Evolutionary conservation across 1,140 invertebrate species (phyloP), one percentile per base, ranked within the genome.

Genomic region (Musca domestica): DNA sequence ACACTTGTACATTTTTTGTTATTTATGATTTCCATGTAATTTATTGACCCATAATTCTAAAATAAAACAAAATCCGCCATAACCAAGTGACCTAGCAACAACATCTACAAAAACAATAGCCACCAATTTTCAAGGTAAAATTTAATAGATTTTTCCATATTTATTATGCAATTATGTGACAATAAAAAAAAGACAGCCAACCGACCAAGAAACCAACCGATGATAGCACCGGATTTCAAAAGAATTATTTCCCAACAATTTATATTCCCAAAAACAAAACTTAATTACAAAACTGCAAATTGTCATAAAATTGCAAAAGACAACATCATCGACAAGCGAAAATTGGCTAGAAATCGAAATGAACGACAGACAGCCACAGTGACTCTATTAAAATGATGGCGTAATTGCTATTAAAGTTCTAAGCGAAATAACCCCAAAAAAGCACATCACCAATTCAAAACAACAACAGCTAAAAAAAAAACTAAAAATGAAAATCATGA

Each of bases 371-470:
- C 34, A 12, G 34, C 10, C 34, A 41, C 4, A 41, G 34, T 41
- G 34, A 41, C 34, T 41, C 34, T 12, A 41, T 41, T 56, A 14
- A 30, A 61, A 61, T 61, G 30, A 34, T 61, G 56, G 12, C 56
- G 56, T 61, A 61, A 61, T 34, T 15, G 41, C 56, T 41, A 41
- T 41, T 61, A 34, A 61, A 61, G 56, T 61, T 61, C 56, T 61
- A 61, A 61, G 34, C 56, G 27, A 58, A 41, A 41, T 41, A 5
- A 5, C 34, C 34, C 4, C 34, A 2, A 41, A 41, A 41, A 5
- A 5, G 5, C 4, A 41, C 4, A 41, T 10, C 4, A 41, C 34
- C 34, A 41, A 5, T 41, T 41, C 10, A 41, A 41, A 10, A 41
- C 2, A 5, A 41, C 10, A n/a, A 41, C 34, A 41, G n/a, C n/a